A percentile compares a stretch with the other conserved stretches of the same genome.
These are phyloP conservation scores for Xestia xanthographa DNA, from an alignment of 2,888 invertebrate genomes.

Conservation along the genomic window DNA sequence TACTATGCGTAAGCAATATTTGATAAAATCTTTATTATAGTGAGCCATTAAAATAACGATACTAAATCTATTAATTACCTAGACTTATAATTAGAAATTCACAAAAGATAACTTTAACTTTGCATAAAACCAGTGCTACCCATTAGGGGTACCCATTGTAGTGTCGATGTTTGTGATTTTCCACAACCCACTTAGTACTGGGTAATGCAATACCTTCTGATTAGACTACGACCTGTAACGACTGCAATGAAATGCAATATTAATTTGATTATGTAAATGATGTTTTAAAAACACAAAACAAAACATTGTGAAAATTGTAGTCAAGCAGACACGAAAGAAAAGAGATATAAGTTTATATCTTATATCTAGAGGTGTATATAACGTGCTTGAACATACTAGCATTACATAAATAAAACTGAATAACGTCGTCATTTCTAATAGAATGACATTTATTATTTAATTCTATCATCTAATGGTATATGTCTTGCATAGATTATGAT, in stretches of 20 bases:
- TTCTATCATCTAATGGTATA: not conserved
- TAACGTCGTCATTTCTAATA: constrained; percentile 5
- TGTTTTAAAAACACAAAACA: not conserved
- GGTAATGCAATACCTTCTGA: too few relatives aligned
- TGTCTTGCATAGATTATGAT: constrained; percentile 17
- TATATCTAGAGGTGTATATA: not conserved
- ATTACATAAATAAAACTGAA: constrained; percentile 27
- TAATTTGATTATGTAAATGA: not conserved
- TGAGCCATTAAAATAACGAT: constrained; percentile 29
- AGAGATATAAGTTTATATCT: not conserved
- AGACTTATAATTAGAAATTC: constrained; percentile 28
- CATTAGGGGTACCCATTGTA: not conserved
- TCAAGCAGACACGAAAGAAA: not conserved
- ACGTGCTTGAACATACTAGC: not conserved
- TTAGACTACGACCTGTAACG: not conserved
- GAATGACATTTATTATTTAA: constrained; percentile 34
- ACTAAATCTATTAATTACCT: constrained; percentile 28
- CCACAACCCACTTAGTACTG: too few relatives aligned
- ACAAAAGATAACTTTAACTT: not conserved
- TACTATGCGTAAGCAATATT: not conserved
- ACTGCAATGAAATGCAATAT: not conserved
- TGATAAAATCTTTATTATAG: constrained; percentile 27
- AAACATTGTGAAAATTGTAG: not conserved
- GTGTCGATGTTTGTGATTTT: not conserved
- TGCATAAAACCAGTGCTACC: not conserved